Evolutionary conservation across 2,888 invertebrate genomes (phyloP), one percentile per base, ranked within the genome.

Genomic region (Callinectes sapidus): DNA sequence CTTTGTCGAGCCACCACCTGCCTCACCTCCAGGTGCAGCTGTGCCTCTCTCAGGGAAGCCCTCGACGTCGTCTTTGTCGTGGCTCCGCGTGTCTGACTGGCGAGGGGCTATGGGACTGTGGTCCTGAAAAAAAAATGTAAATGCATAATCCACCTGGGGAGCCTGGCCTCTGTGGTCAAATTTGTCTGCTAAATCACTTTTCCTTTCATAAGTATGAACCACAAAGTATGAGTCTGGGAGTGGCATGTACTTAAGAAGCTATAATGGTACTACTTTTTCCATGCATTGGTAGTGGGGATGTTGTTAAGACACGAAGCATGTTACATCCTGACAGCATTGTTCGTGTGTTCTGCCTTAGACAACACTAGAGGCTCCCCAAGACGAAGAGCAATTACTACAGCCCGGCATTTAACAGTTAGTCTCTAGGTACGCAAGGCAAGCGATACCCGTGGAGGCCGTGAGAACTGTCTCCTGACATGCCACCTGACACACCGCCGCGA

Each of bases 1-100:
- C 87, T 87, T 87, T 87, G 87, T 87, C 23, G 28, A n/a, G 87
- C 87, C 42, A 39, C n/a, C 48, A 77, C 77, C 90, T 39, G 90
- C 42, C 77, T 42, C 10, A 18, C 71, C 32, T 42, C 66, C 42
- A 10, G 14, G 16, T 61, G 39, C 39, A 71, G 77, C 71, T 39
- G 77, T 48, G 81, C 35, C 35, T 18, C 16, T 81, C 81, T 81
- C 81, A 81, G 81, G 16, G 23, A 81, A 32, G 35, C 81, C 81
- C 81, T 81, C 81, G 14, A 81, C 35, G 81, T 5, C 5, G 35
- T 32, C 81, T 81, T 81, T 81, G 81, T 81, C 81, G 81, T 32
- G 10, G 35, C 81, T n/a, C 81, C 81, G 81, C 32, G 32, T 35
- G 81, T 35, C 35, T 32, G 81, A 35, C 81, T 32, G 32, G 81